Evolutionary conservation across 2,797 vertebrate species (phyloP).

Genomic region (Spinus pinus): DNA sequence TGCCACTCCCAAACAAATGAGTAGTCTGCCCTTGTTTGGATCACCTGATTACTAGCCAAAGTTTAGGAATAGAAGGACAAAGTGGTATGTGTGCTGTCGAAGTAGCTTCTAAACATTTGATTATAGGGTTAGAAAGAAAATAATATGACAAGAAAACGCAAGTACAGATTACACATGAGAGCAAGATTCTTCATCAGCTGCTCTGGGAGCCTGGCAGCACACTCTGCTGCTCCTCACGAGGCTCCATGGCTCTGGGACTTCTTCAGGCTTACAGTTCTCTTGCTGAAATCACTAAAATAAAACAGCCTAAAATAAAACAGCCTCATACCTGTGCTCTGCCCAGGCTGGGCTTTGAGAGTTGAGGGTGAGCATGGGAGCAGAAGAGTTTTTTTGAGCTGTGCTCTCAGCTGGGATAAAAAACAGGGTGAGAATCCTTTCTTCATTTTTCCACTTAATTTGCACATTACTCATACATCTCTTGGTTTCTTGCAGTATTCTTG

Average conservation of each 20-base stretch:
- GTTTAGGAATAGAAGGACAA: constrained; percentile 6
- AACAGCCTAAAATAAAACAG: neutral
- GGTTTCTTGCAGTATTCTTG: neutral
- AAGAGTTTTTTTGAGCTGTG: rapidly evolving
- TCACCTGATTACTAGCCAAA: neutral
- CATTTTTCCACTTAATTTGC: neutral
- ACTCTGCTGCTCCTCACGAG: neutral
- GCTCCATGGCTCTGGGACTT: neutral
- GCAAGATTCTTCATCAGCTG: neutral
- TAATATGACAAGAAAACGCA: neutral
- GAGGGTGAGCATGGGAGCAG: rapidly evolving
- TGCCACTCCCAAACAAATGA: neutral
- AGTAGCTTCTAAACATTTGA: neutral
- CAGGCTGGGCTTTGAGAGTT: neutral
- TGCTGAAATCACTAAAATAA: neutral
- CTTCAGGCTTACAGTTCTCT: neutral
- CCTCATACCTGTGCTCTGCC: neutral
- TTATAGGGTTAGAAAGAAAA: constrained; percentile 7
- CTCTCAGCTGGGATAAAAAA: neutral
- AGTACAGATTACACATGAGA: neutral
- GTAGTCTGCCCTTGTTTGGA: neutral
- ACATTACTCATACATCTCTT: neutral
- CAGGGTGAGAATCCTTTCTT: neutral
- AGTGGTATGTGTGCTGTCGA: neutral
- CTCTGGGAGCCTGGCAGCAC: neutral